Percentiles rank a stretch among this genome's conserved stretches.
These are phyloP conservation scores for Bimastos eiseni DNA, from an alignment of 2,888 invertebrate genomes.

Conservation along the genomic window DNA sequence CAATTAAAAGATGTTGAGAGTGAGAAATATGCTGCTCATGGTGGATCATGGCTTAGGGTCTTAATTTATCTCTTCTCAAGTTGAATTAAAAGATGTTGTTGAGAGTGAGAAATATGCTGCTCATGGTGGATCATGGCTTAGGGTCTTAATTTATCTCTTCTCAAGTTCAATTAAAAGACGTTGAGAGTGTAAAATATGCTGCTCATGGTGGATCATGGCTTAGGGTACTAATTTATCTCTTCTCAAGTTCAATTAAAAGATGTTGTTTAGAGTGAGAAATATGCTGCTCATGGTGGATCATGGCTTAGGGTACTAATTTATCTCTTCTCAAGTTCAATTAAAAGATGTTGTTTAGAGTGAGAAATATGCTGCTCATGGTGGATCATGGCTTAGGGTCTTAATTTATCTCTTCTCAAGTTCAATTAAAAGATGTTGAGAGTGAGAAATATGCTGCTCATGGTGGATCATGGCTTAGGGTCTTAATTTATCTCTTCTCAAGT, in stretches of 20 bases:
- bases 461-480: conserved; percentile 94
- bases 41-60: conserved; percentile 96
- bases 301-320: conserved; percentile 80
- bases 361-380: conserved; percentile 65
- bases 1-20: not conserved
- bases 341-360: not conserved
- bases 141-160: conserved; percentile 62
- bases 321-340: not conserved
- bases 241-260: not conserved
- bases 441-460: not conserved
- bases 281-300: conserved; percentile 80
- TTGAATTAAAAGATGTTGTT: not conserved
- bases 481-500: conserved; percentile 1
- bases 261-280: not conserved
- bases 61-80: not conserved
- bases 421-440: not conserved
- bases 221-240: conserved; percentile 67
- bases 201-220: conserved; percentile 99
- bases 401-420: conserved; percentile 9
- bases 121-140: conserved; percentile 99
- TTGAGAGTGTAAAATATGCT: not conserved
- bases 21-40: not conserved
- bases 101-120: not conserved
- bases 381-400: conserved; percentile 90
- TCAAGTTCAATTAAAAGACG: not conserved